Percentiles rank a stretch among this genome's conserved stretches.
phyloP scores from a whole-genome alignment of 2,797 vertebrate genomes.

The Danio albolineatus region DNA sequence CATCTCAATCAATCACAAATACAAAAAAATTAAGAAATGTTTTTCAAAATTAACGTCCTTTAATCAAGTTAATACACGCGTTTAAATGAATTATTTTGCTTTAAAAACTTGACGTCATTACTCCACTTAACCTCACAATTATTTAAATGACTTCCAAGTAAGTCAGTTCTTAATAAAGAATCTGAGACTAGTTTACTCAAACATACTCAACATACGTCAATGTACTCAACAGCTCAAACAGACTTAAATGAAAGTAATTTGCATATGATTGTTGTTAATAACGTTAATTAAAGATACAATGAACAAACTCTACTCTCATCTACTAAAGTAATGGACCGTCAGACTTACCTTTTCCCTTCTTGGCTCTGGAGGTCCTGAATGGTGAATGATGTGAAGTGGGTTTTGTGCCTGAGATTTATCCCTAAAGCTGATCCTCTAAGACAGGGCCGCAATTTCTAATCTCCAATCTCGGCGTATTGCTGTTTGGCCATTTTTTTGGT shows the following conservation, averaged over 20 bases:
- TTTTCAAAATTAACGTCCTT: neutral
- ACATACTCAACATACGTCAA: neutral
- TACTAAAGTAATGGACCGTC: neutral
- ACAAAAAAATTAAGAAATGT: neutral
- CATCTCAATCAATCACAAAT: neutral
- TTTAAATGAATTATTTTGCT: neutral
- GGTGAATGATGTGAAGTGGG: constrained; percentile 56
- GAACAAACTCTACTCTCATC: neutral
- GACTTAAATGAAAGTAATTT: neutral
- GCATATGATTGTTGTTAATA: neutral
- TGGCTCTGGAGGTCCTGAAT: constrained; percentile 50
- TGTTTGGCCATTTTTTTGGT: constrained; percentile 51
- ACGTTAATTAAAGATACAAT: neutral
- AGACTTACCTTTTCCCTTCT: constrained; percentile 71
- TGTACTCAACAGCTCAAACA: neutral
- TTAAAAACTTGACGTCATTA: neutral
- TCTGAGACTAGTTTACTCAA: neutral
- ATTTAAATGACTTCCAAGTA: neutral
- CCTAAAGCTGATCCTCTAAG: constrained; percentile 77
- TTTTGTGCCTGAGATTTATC: constrained; percentile 74
- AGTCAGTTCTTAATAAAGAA: neutral
- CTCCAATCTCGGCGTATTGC: constrained; percentile 70
- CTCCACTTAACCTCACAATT: neutral
- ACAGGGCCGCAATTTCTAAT: constrained; percentile 76
- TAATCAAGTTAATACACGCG: neutral